Base-by-base conservation (phyloP, 2,797 vertebrate genomes). In the Mionectes olivaceus region DNA sequence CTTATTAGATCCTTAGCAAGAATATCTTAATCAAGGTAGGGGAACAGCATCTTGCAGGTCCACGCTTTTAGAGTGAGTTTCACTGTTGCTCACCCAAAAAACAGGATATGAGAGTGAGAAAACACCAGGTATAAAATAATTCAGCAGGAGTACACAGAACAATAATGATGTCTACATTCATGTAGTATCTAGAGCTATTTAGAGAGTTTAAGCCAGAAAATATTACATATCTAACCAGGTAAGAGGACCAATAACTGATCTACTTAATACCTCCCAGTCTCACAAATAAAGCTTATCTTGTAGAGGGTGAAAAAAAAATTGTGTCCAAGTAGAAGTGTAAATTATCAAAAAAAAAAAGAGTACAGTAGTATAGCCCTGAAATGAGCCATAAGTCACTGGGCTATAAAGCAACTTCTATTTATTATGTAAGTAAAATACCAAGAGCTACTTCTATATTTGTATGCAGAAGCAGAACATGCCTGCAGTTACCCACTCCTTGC, bases 371-470 rank as follows among this genome's bases (percentile, higher is more conserved):
- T 4, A 53, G 35, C 74, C 82, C 28, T 76, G 74, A 94, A 92
- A 85, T 50, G 52, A 94, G 77, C 69, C 65, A 35, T 23, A 83
- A 87, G 67, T 52, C 79, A 81, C 55, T 47, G 70, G 85, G 89
- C 90, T 93, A 80, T 56, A 53, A 95, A 94, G 60, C 44, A 89
- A 61, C 60, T 81, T 82, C 65, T 57, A 53, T 80, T 83, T 71
- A 78, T 92, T 93, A 91, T 19, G 11, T 74, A 93, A 95, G 84
- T 28, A 76, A 93, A 95, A 82, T 18, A 60, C 41, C 47, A 56
- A 90, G 85, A 53, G 24, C 52, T 63, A 9, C 71, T 89, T 87
- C 78, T 83, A 2, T 53, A 60, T 81, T 73, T 80, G 69, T 80
- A 71, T 33, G 1, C 3, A 75, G 82, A 55, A 87, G 56, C 64